Percentiles rank a stretch among this genome's conserved stretches.
Conservation (phyloP, 2,797 vertebrate species). For the Fringilla coelebs region DNA sequence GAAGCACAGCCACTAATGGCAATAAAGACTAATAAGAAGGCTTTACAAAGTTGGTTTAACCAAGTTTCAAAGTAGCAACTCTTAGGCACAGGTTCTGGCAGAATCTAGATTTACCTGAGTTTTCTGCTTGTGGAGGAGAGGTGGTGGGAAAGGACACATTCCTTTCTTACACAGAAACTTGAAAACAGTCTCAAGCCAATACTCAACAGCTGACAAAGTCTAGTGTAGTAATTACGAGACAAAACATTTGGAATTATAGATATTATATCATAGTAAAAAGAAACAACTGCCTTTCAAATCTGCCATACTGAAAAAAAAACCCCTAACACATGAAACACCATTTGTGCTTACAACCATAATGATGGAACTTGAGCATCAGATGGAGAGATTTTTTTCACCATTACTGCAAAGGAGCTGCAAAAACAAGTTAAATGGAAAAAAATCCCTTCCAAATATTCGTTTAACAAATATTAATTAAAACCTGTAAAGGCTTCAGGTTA, state of each 20-base stretch:
- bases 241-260: background rate
- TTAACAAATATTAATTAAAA: conserved; percentile 30
- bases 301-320: background rate
- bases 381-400: background rate
- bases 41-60: background rate
- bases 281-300: conserved; percentile 30
- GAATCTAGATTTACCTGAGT: conserved; percentile 39
- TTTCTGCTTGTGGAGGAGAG: conserved; percentile 21
- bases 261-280: background rate
- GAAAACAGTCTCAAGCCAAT: conserved; percentile 52
- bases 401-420: conserved; percentile 39
- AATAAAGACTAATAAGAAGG: background rate
- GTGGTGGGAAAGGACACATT: background rate
- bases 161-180: background rate
- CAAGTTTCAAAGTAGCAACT: background rate
- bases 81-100: conserved; percentile 20
- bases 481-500: background rate
- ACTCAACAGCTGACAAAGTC: conserved; percentile 1
- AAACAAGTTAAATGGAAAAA: conserved; percentile 33
- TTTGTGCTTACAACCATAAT: conserved; percentile 62
- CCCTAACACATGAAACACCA: background rate
- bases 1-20: background rate
- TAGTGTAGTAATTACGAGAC: background rate
- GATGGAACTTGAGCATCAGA: background rate
- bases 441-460: conserved; percentile 9